Evolutionary conservation across 1,140 invertebrate genomes (phyloP).

Genomic region (Lordiphosa clarofinis): DNA sequence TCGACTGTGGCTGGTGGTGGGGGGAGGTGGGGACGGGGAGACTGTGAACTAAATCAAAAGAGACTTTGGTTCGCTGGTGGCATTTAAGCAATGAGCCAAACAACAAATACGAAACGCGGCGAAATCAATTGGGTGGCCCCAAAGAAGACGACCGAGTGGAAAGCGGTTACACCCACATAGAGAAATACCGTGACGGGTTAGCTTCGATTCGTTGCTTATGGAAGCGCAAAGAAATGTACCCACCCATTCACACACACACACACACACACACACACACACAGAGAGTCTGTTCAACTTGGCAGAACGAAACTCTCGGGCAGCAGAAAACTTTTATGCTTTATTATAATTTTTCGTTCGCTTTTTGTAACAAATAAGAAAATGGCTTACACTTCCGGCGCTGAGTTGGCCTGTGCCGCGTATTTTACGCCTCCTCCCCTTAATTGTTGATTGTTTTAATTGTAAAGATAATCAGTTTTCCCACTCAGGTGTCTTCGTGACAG

Average conservation of each 20-base stretch:
- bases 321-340: slow-evolving; percentile 36
- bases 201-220: slow-evolving; percentile 62
- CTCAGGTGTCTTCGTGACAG: slow-evolving; percentile 56
- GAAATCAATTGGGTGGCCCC: slow-evolving; percentile 48
- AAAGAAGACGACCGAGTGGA: slow-evolving; percentile 24
- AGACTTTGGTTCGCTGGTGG: background rate
- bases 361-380: slow-evolving; percentile 44
- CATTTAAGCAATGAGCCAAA: slow-evolving; percentile 38
- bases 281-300: slow-evolving; percentile 50
- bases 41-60: slow-evolving; percentile 25
- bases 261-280: slow-evolving; percentile 18
- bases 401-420: slow-evolving; percentile 58
- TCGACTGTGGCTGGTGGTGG: background rate
- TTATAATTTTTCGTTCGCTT: slow-evolving; percentile 19
- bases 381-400: slow-evolving; percentile 38
- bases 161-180: slow-evolving; percentile 20
- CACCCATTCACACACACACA: no score
- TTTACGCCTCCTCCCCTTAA: slow-evolving; percentile 37
- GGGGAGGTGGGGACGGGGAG: slow-evolving; percentile 3
- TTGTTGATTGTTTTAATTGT: slow-evolving; percentile 58
- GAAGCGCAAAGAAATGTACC: slow-evolving; percentile 70
- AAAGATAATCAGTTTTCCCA: slow-evolving; percentile 56
- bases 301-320: slow-evolving; percentile 48
- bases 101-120: slow-evolving; percentile 68
- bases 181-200: slow-evolving; percentile 18